Evolutionary conservation across 2,113 vertebrate genomes (phyloP).

Genomic region (Macrotis lagotis): DNA sequence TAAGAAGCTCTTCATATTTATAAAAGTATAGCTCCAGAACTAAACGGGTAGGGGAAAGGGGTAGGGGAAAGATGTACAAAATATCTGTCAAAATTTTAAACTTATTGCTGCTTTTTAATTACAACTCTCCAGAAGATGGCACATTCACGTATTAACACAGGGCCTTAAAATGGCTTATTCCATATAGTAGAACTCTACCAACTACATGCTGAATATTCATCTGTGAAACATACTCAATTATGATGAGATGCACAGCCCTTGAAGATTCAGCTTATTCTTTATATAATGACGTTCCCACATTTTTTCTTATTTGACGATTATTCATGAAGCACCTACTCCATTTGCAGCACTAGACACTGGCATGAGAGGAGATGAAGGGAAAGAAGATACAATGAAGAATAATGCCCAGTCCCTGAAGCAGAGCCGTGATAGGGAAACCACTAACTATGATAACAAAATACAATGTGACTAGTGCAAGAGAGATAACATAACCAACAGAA

Average conservation of each 20-base stretch:
- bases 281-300: not conserved
- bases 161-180: conserved; percentile 21
- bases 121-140: conserved; percentile 27
- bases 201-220: not conserved
- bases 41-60: not conserved
- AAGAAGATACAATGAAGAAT: not conserved
- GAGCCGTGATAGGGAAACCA: not conserved
- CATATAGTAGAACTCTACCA: not conserved
- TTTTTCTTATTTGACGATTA: not conserved
- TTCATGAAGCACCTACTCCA: not conserved
- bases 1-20: not conserved
- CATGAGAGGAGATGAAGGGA: not conserved
- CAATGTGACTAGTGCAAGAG: not conserved
- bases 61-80: not conserved
- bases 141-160: conserved; percentile 47
- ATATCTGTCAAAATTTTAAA: conserved; percentile 36
- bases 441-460: not conserved
- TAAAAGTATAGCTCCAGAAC: not conserved
- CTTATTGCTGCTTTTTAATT: conserved; percentile 41
- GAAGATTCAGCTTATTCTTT: not conserved
- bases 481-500: not conserved
- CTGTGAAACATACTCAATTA: conserved; percentile 22
- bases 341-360: not conserved
- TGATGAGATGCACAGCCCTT: not conserved
- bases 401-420: not conserved